Conservation (phyloP, 2,113 vertebrate genomes). For the Pipra filicauda region DNA sequence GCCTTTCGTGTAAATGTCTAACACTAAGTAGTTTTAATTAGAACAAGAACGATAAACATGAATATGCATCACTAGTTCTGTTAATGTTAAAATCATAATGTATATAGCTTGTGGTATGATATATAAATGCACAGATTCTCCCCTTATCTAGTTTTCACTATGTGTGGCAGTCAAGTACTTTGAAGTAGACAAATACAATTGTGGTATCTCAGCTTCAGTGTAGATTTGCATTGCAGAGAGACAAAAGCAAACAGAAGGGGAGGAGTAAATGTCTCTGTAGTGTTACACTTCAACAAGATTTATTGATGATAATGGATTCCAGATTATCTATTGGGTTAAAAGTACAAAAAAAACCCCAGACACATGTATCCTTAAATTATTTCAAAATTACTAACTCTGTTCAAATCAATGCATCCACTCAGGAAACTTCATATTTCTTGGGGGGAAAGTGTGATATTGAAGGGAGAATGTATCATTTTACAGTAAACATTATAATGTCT, state of each 20-base stretch:
- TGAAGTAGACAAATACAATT: background rate
- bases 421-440: background rate
- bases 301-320: background rate
- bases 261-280: background rate
- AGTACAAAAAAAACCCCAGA: background rate
- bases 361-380: background rate
- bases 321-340: background rate
- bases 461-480: background rate
- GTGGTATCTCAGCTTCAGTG: background rate
- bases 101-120: background rate
- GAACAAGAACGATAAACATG: background rate
- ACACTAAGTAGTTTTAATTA: slow-evolving; percentile 22
- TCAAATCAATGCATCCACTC: background rate
- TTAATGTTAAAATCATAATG: background rate
- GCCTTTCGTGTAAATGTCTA: background rate
- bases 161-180: background rate
- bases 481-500: background rate
- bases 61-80: slow-evolving; percentile 10
- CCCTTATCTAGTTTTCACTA: background rate
- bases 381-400: background rate
- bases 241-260: background rate
- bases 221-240: background rate
- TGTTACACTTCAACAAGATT: background rate
- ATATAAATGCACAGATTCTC: background rate
- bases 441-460: background rate